Base-by-base conservation (phyloP, 2,113 vertebrate species). In the Girardinichthys multiradiatus region DNA sequence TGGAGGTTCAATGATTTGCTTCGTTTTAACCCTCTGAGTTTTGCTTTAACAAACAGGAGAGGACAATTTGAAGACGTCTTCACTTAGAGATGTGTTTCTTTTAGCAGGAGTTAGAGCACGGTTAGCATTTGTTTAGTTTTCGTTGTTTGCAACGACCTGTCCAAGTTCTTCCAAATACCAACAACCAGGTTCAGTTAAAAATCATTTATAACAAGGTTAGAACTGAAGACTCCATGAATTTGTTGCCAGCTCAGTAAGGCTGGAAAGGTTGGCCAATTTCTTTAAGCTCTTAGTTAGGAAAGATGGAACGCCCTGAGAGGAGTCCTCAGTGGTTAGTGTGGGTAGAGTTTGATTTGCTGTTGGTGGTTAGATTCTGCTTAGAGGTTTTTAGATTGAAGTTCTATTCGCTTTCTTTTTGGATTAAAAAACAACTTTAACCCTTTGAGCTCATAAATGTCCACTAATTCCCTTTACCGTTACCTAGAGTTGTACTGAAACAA, bases 21-120 rank as follows among this genome's bases (percentile, higher is more conserved):
- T 82, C n/a, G 30, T 85, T 95, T 96, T 95, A 95, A 95, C 95
- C 95, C 95, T 95, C 95, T 95, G 94, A 95, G 95, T 94, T 92
- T 90, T 93, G 74, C 64, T 24, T 70, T 45, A 31, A 51, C 48
- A n/a, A 74, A 60, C 42, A 77, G 2, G 75, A 35, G 73, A 64
- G 29, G 70, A 75, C 21, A 48, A 24, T 21, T 48, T 57, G 57
- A 29, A 30, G 28, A 57, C 48, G 6, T 48, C 29, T 45, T 64
- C 69, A 54, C 63, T 58, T 68, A 54, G 57, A 72, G 29, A 13
- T 70, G 64, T 73, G 70, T 74, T 51, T 68, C 63, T 68, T 89
- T 92, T 77, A 89, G 80, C 71, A 31, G 33, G 14, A 63, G 77
- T 89, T 90, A 91, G 89, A 90, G 85, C 64, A 83, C 81, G 58